These are phyloP conservation scores for Scaptomyza flava DNA, from an alignment of 2,888 invertebrate species.

Conservation along the genomic window DNA sequence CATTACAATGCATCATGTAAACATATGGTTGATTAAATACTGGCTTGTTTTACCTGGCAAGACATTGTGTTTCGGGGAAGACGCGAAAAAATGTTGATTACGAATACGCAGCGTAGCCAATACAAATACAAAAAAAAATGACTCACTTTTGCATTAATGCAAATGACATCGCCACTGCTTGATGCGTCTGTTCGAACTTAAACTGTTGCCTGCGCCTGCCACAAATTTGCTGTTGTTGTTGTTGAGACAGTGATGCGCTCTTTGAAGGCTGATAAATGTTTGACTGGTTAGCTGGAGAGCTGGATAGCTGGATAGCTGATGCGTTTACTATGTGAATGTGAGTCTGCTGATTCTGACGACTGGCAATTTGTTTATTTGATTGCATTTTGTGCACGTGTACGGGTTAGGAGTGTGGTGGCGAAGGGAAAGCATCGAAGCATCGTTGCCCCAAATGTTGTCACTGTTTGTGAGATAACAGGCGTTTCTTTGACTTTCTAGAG, in stretches of 20 bases:
- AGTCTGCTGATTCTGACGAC: conserved; percentile 42
- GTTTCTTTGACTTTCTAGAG: too few species aligned
- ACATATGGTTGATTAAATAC: too few species aligned
- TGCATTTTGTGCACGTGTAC: conserved; percentile 50
- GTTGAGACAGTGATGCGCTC: conserved; percentile 8
- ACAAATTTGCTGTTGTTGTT: conserved; percentile 6
- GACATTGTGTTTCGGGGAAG: not conserved
- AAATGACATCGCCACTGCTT: conserved; percentile 1
- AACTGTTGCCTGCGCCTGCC: conserved; percentile 4
- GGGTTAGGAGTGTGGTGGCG: not conserved
- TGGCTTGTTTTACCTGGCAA: not conserved
- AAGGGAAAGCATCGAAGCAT: not conserved
- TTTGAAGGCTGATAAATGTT: conserved; percentile 5
- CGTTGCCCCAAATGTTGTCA: not conserved
- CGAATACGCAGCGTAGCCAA: conserved; percentile 48
- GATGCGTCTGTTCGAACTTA: not conserved
- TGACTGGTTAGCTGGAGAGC: not conserved
- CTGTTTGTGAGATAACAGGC: conserved; percentile 44
- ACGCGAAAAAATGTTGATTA: conserved; percentile 33
- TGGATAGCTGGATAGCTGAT: not conserved
- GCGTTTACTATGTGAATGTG: conserved; percentile 20
- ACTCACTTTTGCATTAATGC: too few species aligned
- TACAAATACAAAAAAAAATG: conserved; percentile 27
- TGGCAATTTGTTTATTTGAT: conserved; percentile 69
- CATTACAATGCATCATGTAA: not conserved